Percentiles rank a stretch among this genome's conserved stretches.
These are phyloP conservation scores for Chromoteleia sp. DNA, from an alignment of 2,888 invertebrate species.

Conservation along the genomic window DNA sequence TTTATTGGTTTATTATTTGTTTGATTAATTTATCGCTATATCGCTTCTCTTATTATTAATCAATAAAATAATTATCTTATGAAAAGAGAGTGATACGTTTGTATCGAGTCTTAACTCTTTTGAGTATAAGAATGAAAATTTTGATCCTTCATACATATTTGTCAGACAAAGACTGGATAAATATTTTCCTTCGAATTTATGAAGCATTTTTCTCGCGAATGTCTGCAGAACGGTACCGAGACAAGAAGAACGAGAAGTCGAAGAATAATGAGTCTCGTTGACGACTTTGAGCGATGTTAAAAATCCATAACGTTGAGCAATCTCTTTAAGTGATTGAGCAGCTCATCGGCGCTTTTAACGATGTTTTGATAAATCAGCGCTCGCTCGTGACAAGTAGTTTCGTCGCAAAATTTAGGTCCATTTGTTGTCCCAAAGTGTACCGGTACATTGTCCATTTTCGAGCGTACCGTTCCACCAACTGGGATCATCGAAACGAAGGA, in stretches of 20 bases:
- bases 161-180: conserved; percentile 19
- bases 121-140: no score
- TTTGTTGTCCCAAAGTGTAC: conserved; percentile 87
- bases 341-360: conserved; percentile 90
- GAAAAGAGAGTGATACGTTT: no score
- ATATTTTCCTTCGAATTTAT: conserved; percentile 29
- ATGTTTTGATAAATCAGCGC: conserved; percentile 87
- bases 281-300: conserved; percentile 76
- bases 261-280: conserved; percentile 65
- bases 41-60: no score
- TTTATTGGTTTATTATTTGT: no score
- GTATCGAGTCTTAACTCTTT: no score
- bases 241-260: conserved; percentile 25
- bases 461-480: conserved; percentile 88
- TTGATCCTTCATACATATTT: conserved; percentile 6
- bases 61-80: no score
- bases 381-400: conserved; percentile 74
- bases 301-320: conserved; percentile 90
- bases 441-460: conserved; percentile 90
- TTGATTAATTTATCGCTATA: no score
- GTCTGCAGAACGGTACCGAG: conserved; percentile 8
- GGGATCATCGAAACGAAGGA: conserved; percentile 86
- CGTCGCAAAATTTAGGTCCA: conserved; percentile 82
- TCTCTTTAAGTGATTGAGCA: conserved; percentile 90
- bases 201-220: conserved; percentile 22